phyloP scores from a whole-genome alignment of 30 jellyfish, hydroid and myxozoan species.

The Hydra vulgaris region DNA sequence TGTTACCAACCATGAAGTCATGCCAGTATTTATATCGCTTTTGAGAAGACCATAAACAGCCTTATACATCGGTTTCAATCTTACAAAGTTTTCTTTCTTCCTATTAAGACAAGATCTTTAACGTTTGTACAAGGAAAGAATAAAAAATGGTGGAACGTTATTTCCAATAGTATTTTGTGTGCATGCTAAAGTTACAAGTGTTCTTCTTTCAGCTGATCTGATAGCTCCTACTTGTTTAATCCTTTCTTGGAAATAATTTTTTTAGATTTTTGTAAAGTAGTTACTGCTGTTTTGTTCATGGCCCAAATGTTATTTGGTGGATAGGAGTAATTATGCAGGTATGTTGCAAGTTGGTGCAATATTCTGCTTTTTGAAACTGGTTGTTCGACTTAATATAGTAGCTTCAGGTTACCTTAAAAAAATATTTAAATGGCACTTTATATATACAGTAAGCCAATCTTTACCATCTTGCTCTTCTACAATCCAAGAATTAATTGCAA shows the following conservation, averaged over 20 bases:
- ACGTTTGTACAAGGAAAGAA: constrained; percentile 38
- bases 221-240: constrained; percentile 33
- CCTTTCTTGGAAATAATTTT: constrained; percentile 17
- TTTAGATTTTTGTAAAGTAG: constrained; percentile 17
- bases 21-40: constrained; percentile 21
- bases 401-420: constrained; percentile 25
- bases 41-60: constrained; percentile 50
- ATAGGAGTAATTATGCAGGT: constrained; percentile 13
- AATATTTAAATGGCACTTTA: neutral
- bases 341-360: constrained; percentile 20
- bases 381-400: constrained; percentile 25
- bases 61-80: constrained; percentile 44
- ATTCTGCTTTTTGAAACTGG: constrained; percentile 40
- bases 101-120: too few relatives aligned
- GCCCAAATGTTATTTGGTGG: neutral
- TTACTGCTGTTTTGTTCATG: constrained; percentile 4
- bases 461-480: too few relatives aligned
- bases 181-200: too few relatives aligned
- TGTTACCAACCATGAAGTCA: constrained; percentile 36
- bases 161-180: too few relatives aligned
- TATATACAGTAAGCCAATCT: too few relatives aligned
- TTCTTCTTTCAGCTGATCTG: too few relatives aligned
- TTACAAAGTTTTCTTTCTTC: constrained; percentile 30
- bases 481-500: too few relatives aligned
- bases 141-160: constrained; percentile 59